These are phyloP conservation scores for Onychostoma macrolepis DNA, from an alignment of 2,113 vertebrate genomes.

Conservation along the genomic window DNA sequence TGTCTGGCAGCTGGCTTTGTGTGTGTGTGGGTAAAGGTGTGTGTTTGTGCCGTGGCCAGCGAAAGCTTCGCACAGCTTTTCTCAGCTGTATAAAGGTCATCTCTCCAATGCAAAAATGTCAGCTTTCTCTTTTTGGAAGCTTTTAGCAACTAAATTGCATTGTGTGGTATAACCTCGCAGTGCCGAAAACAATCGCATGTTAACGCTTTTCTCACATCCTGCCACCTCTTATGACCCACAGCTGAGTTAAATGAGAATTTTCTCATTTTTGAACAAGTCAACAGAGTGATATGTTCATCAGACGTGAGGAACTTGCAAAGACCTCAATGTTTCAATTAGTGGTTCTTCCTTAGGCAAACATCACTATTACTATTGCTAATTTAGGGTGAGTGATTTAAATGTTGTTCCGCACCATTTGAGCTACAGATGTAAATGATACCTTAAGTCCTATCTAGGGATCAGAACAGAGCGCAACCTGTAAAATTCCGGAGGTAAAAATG, in stretches of 20 bases:
- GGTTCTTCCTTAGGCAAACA: not conserved
- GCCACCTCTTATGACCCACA: not conserved
- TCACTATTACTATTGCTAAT: not conserved
- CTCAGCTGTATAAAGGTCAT: conserved; percentile 65
- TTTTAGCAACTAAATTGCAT: conserved; percentile 58
- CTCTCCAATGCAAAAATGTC: conserved; percentile 60
- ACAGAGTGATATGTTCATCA: not conserved
- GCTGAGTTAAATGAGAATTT: not conserved
- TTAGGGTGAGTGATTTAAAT: not conserved
- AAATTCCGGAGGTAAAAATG: not conserved
- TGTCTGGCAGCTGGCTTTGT: conserved; percentile 52
- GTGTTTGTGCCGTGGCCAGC: conserved; percentile 30
- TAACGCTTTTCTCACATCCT: conserved; percentile 17
- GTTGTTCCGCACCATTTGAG: not conserved
- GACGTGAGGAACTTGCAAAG: not conserved
- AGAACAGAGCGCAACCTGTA: not conserved
- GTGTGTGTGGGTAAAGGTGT: conserved; percentile 31
- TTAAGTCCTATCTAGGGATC: not conserved
- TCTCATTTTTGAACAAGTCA: not conserved
- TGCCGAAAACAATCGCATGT: conserved; percentile 4
- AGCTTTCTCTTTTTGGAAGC: conserved; percentile 57
- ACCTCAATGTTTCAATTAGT: not conserved
- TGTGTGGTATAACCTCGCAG: not conserved
- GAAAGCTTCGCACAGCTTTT: conserved; percentile 28
- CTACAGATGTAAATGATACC: not conserved